Evolutionary conservation across 2,113 vertebrate genomes (phyloP).

Genomic region (Mirounga angustirostris): DNA sequence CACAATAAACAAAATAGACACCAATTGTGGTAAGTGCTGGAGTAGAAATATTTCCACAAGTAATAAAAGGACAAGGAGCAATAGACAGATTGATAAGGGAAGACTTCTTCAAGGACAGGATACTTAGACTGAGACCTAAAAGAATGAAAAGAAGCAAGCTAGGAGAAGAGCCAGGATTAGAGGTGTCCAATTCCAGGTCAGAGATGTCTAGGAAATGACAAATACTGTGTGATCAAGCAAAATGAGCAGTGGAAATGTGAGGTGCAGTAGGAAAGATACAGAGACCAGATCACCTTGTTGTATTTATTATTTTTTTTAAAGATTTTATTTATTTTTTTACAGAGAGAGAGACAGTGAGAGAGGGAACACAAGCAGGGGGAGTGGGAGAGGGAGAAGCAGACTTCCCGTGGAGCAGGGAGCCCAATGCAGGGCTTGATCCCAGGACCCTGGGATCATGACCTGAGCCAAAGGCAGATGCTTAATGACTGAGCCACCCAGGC

Average conservation of each 20-base stretch:
- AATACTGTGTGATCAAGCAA: background rate
- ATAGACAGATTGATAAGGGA: background rate
- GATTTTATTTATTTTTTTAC: too few species aligned
- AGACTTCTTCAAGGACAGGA: background rate
- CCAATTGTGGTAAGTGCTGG: background rate
- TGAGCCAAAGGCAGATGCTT: too few species aligned
- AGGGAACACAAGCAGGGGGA: too few species aligned
- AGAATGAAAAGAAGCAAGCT: background rate
- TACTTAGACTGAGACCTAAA: background rate
- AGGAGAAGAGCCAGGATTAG: background rate
- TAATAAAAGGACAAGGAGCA: background rate
- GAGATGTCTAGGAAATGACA: background rate
- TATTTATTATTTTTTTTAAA: background rate
- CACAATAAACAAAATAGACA: background rate
- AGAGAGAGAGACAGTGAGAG: too few species aligned
- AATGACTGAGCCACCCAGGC: too few species aligned
- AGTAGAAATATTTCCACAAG: background rate
- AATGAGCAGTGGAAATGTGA: background rate
- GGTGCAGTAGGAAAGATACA: background rate
- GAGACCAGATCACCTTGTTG: background rate
- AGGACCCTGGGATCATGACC: too few species aligned
- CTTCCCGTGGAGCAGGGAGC: too few species aligned
- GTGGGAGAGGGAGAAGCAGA: too few species aligned
- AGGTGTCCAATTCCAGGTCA: background rate
- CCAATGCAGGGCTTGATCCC: too few species aligned